Base-by-base conservation (phyloP, 2,888 invertebrate species). In the Cryptosula pallasiana region DNA sequence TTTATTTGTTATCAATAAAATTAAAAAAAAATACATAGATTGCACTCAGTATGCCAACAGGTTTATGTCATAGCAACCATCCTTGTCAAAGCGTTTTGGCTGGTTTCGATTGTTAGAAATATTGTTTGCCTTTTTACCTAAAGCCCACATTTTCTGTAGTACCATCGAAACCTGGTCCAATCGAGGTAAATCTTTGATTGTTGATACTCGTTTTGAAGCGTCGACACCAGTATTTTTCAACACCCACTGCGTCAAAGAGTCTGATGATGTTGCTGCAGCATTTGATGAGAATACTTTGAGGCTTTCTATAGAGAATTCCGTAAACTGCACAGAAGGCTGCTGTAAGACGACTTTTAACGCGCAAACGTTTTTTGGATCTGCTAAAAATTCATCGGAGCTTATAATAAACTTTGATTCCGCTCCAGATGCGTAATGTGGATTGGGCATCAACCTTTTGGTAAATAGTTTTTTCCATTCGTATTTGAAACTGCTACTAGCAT, bases 11-110 rank as follows among this genome's bases (percentile, higher is more conserved):
- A 27, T 32, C 25, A 57, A 63, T 63, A 63, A 63, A 63, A 63
- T 32, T 63, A 32, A 63, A 63, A 63, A 34, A 29, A 32, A 32
- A 63, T 25, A 29, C 23, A 25, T 25, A 9, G 25, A 63, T 29
- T 63, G 63, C 32, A 29, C 2, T 63, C 63, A 63, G 32, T 63
- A 63, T 63, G 63, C 20, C 27, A 63, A n/a, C 16, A 63, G 27
- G n/a, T 63, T 63, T 63, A 63, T 63, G 32, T 63, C 63, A 32
- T 63, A 63, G n/a, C 63, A 63, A 13, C 63, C 63, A 63, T 63
- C 63, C 32, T 63, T 63, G 63, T 63, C 63, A 63, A 63, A 63
- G 13, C 63, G 27, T 32, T 63, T 27, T 32, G 27, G 27, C 13
- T 63, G 63, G 13, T 16, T 63, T 13, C 9, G 2, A 32, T 13